Conservation (phyloP, 1,140 invertebrate species). For the Ips nitidus region DNA sequence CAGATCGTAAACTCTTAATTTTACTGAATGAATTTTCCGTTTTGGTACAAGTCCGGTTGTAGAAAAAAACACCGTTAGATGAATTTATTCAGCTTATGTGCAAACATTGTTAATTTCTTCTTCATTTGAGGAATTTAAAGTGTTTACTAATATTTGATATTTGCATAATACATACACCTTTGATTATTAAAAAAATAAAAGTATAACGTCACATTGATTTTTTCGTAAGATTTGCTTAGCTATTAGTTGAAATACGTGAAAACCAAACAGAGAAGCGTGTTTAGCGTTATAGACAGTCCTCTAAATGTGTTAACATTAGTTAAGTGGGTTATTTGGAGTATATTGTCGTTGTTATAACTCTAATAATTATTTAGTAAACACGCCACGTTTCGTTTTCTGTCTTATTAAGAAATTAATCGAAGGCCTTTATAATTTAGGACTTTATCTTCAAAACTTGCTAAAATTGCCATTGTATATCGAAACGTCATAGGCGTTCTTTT, state of each 20-base stretch:
- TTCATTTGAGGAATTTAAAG: not conserved
- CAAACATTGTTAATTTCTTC: too few relatives aligned
- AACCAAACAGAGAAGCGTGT: conserved; percentile 29
- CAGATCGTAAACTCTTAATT: conserved; percentile 12
- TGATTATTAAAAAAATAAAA: conserved; percentile 6
- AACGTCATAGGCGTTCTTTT: too few relatives aligned
- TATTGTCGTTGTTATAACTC: conserved; percentile 17
- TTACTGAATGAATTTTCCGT: conserved; percentile 14
- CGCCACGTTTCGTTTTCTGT: conserved; percentile 13
- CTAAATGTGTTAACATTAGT: conserved; percentile 26
- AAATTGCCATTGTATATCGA: too few relatives aligned
- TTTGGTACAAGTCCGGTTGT: conserved; percentile 7
- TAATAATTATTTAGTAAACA: conserved; percentile 34
- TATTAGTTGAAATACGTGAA: conserved; percentile 23
- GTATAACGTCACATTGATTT: conserved; percentile 11
- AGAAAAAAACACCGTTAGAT: conserved; percentile 17
- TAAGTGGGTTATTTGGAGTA: conserved; percentile 26
- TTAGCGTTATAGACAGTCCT: conserved; percentile 24
- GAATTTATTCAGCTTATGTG: not conserved
- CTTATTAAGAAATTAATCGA: conserved; percentile 30
- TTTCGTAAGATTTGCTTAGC: conserved; percentile 24
- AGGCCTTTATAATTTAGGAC: conserved; percentile 26
- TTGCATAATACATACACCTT: not conserved
- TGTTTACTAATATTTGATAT: not conserved
- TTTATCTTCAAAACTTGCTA: conserved; percentile 1